Evolutionary conservation across 1,140 invertebrate species (phyloP), one percentile per base, ranked within the genome.

Genomic region (Hyphantria cunea): DNA sequence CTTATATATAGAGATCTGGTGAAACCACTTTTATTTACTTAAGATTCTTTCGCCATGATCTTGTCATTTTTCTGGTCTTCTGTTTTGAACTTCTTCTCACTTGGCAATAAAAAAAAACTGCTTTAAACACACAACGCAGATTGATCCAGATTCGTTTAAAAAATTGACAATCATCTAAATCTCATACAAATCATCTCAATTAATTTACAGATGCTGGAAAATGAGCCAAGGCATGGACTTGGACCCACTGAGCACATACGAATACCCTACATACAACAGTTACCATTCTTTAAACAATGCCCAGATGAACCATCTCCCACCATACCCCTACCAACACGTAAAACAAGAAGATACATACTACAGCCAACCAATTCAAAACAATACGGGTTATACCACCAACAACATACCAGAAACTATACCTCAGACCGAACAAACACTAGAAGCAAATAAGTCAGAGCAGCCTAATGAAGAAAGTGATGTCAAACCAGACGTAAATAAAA

Each of bases 161-260:
- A n/a, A n/a, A n/a, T n/a, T n/a, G n/a, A n/a, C n/a, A n/a, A n/a
- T n/a, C 17, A 25, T 3, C 17, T 25, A 5, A 25, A 25, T 25
- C 17, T 25, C 1, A 25, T 25, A 25, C 17, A 25, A 25, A 5
- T 25, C 5, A 25, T 25, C 17, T 25, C 17, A 3, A 25, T 25
- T 25, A 3, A 25, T 25, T 25, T 25, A 25, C 17, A 25, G 17
- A 25, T 5, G 2, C 17, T 25, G 17, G 17, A 25, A 39, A 39
- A 39, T 39, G 37, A 39, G 7, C n/a, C 37, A 39, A 2, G 37
- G 15, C 32, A 55, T 61, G 14, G 70, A 77, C 11, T 41, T 72
- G 10, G 74, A 77, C 17, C 74, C 74, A 0, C 34, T 77, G 8
- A 70, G 71, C 37, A 52, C 48, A 0, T 77, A 74, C 31, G 71